Percentiles rank a stretch among this genome's conserved stretches.
Conservation (phyloP, 2,113 vertebrate species). For the Loxodonta africana region DNA sequence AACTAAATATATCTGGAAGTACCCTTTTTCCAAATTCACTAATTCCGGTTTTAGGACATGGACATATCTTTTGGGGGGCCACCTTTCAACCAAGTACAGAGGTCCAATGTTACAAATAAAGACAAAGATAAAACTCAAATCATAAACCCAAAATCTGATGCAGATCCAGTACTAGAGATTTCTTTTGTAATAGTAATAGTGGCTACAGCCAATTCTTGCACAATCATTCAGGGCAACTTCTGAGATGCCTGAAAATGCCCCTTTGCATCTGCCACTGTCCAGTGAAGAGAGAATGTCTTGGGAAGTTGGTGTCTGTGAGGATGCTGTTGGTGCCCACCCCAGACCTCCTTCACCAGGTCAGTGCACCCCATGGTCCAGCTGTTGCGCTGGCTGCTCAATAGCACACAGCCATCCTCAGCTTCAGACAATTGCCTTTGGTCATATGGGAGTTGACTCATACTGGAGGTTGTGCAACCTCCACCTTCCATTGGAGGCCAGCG, state of each 20-base stretch:
- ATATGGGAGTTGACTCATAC: not conserved
- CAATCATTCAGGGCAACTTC: not conserved
- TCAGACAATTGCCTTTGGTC: not conserved
- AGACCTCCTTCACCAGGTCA: not conserved
- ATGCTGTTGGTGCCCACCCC: not conserved
- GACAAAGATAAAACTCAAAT: conserved; percentile 8
- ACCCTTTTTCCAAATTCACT: not conserved
- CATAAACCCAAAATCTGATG: not conserved
- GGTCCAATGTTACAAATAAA: not conserved
- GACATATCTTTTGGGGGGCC: not conserved
- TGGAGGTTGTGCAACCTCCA: not conserved
- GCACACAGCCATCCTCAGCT: not conserved
- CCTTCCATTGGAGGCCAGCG: not conserved
- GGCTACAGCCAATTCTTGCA: not conserved
- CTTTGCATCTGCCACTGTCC: not conserved
- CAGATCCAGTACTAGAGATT: not conserved
- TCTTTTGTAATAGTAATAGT: not conserved
- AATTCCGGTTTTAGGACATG: not conserved
- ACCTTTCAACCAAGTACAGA: not conserved
- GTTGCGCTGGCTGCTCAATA: not conserved
- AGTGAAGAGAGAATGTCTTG: not conserved
- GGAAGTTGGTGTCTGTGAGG: not conserved
- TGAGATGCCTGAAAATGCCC: not conserved
- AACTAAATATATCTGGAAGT: not conserved
- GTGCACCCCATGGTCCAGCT: too few species aligned